Conservation (phyloP, 2,888 invertebrate species). For the Buathra laborator region DNA sequence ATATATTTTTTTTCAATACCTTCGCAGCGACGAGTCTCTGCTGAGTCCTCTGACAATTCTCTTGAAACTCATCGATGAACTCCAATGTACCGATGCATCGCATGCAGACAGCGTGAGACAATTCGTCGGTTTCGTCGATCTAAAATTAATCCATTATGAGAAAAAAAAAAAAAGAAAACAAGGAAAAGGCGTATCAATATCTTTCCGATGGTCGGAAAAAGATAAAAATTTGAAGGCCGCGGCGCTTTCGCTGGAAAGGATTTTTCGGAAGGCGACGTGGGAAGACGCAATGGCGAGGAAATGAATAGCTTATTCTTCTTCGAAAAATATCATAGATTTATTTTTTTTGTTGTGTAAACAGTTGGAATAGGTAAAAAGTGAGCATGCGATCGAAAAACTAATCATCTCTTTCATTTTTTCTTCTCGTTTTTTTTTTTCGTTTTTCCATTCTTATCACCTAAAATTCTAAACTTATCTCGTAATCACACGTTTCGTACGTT, state of each 20-base stretch:
- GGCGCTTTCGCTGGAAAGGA: not conserved
- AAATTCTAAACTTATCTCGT: conserved; percentile 43
- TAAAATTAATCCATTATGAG: conserved; percentile 68
- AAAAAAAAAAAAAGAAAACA: conserved; percentile 32
- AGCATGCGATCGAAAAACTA: conserved; percentile 66
- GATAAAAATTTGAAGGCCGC: not conserved
- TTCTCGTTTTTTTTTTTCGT: conserved; percentile 1
- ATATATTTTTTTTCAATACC: conserved; percentile 52
- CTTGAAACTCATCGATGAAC: conserved; percentile 79
- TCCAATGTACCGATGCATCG: conserved; percentile 78
- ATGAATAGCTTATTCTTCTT: conserved; percentile 59
- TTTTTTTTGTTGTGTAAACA: conserved; percentile 71
- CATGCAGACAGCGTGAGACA: conserved; percentile 77
- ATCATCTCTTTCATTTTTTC: conserved; percentile 45
- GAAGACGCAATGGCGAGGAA: not conserved
- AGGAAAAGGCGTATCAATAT: not conserved
- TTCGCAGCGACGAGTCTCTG: conserved; percentile 62
- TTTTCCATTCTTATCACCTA: conserved; percentile 37
- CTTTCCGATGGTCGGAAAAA: not conserved
- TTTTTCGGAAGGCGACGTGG: not conserved
- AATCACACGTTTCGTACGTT: conserved; percentile 59
- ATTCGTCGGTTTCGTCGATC: conserved; percentile 77
- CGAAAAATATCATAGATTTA: conserved; percentile 73
- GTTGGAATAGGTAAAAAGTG: conserved; percentile 71
- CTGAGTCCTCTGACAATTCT: conserved; percentile 76